Evolutionary conservation across 2,797 vertebrate genomes (phyloP).

Genomic region (Cirrhinus molitorella): DNA sequence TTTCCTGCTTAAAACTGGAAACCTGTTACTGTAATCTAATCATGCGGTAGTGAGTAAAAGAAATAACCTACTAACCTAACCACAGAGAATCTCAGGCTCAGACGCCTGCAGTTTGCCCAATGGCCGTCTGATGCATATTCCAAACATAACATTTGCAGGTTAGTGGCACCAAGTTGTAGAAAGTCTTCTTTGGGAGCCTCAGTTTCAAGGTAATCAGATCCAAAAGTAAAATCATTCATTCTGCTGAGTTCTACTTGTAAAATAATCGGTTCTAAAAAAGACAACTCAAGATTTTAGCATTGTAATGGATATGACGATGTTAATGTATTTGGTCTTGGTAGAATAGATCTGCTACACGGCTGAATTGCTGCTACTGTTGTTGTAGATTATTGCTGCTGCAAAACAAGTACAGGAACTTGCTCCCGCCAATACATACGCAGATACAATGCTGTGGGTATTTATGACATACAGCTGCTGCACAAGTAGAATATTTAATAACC

Average conservation of each 20-base stretch:
- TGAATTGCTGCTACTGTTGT: no score
- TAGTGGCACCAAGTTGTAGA: not conserved
- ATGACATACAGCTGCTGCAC: no score
- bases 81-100: not conserved
- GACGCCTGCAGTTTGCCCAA: not conserved
- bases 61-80: slow-evolving; percentile 30
- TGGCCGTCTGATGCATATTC: not conserved
- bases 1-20: slow-evolving; percentile 68
- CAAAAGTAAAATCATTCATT: not conserved
- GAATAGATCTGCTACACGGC: no score
- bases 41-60: not conserved
- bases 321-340: no score
- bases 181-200: not conserved
- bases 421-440: no score
- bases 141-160: not conserved
- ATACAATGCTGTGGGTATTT: no score
- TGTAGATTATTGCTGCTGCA: no score
- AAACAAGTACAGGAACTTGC: no score
- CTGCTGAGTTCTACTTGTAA: not conserved
- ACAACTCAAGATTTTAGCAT: no score
- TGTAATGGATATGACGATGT: no score
- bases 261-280: not conserved
- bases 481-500: no score
- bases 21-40: slow-evolving; percentile 51
- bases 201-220: not conserved